These are phyloP conservation scores for Polyommatus iphigenia DNA, from an alignment of 2,888 invertebrate species.

Conservation along the genomic window DNA sequence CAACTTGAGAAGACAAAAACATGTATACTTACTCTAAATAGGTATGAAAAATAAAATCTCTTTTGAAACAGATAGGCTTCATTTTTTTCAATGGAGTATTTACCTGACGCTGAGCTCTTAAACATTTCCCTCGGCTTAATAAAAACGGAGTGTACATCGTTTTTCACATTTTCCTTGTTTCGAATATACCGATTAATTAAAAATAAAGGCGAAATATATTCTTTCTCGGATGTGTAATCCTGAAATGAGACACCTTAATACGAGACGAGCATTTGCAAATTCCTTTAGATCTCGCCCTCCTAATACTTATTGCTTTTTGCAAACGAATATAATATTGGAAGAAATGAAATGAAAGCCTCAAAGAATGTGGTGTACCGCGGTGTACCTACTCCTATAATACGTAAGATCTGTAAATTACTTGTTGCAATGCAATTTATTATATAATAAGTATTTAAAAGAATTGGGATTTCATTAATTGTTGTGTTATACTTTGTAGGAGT, in stretches of 20 bases:
- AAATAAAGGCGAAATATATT: slow-evolving; percentile 8
- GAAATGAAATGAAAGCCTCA: slow-evolving; percentile 17
- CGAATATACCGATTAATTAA: background rate
- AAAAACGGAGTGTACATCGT: background rate
- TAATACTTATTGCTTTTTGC: slow-evolving; percentile 23
- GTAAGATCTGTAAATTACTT: background rate
- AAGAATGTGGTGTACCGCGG: background rate
- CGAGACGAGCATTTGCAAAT: slow-evolving; percentile 12
- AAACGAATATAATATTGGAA: slow-evolving; percentile 2
- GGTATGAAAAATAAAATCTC: background rate
- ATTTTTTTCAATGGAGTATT: background rate
- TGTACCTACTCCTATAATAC: background rate
- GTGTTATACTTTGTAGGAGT: too few species aligned
- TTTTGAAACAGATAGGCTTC: background rate
- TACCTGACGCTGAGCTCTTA: background rate
- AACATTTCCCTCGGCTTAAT: background rate
- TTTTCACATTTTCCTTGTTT: background rate
- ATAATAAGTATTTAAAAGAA: background rate
- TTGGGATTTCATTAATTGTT: background rate
- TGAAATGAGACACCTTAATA: slow-evolving; percentile 20
- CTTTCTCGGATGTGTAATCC: background rate
- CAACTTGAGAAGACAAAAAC: background rate
- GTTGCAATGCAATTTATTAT: background rate
- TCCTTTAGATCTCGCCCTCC: slow-evolving; percentile 14
- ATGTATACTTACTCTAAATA: background rate